Conservation (phyloP, 2,113 vertebrate genomes). For the Corythornis vintsioides region DNA sequence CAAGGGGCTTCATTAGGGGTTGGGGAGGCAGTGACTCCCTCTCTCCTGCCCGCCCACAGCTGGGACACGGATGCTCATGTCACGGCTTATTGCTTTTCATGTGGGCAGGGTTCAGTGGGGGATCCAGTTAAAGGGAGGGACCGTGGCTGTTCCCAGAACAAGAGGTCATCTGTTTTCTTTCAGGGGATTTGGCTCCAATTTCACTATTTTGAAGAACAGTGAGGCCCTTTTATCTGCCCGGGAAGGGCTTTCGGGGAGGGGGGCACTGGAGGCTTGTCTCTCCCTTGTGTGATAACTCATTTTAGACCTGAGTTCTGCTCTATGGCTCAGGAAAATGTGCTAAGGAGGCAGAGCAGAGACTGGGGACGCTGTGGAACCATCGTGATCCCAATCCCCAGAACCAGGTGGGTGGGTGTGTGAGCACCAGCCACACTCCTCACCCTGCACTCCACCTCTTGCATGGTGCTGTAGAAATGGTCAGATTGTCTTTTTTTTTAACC, state of each 20-base stretch:
- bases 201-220: slow-evolving; percentile 25
- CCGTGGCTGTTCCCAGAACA: slow-evolving; percentile 34
- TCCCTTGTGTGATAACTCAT: background rate
- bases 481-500: background rate
- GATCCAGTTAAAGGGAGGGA: slow-evolving; percentile 32
- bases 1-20: background rate
- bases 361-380: rapidly evolving
- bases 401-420: rapidly evolving
- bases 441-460: rapidly evolving
- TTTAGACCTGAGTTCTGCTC: background rate
- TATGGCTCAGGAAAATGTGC: background rate
- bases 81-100: background rate
- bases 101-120: background rate
- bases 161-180: slow-evolving; percentile 67
- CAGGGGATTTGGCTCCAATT: slow-evolving; percentile 52
- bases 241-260: background rate
- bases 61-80: background rate
- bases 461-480: rapidly evolving
- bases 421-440: rapidly evolving
- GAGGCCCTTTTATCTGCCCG: slow-evolving; percentile 37
- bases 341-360: rapidly evolving
- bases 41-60: rapidly evolving
- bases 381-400: background rate
- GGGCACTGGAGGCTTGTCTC: background rate
- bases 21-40: background rate